Evolutionary conservation across 2,113 vertebrate genomes (phyloP).

Genomic region (Psophia crepitans): DNA sequence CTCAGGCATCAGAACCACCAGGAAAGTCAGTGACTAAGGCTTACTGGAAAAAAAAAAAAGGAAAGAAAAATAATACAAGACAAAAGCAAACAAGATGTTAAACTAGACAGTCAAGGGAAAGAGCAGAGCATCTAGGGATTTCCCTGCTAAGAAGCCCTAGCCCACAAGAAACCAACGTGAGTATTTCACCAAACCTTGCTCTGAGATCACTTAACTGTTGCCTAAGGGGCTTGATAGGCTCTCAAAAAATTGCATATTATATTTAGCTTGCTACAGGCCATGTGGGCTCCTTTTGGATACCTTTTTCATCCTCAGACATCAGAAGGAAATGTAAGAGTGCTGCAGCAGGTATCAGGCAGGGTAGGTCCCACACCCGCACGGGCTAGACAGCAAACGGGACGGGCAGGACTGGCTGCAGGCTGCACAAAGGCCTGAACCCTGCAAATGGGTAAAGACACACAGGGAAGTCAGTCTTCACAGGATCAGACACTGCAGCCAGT

Average conservation of each 20-base stretch:
- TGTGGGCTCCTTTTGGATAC: background rate
- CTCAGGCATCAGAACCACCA: background rate
- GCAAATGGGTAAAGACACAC: background rate
- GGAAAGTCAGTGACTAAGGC: background rate
- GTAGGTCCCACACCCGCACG: background rate
- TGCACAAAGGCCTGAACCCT: background rate
- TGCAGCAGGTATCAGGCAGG: background rate
- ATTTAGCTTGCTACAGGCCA: background rate
- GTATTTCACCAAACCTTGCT: background rate
- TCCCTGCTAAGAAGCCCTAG: background rate
- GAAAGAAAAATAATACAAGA: background rate
- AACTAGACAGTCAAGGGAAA: background rate
- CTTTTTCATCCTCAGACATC: background rate
- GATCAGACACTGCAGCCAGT: background rate
- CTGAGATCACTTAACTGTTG: fast-evolving
- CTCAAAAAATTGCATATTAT: background rate
- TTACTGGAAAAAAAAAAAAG: background rate
- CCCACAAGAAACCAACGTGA: background rate
- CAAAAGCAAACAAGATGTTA: background rate
- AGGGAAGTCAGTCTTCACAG: background rate
- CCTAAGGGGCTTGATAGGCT: background rate
- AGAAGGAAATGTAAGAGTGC: background rate
- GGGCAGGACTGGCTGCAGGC: background rate
- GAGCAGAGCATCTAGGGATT: background rate
- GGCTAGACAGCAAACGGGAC: background rate